phyloP scores from a whole-genome alignment of 2,888 invertebrate genomes.

The Leptinotarsa rubiginosa region DNA sequence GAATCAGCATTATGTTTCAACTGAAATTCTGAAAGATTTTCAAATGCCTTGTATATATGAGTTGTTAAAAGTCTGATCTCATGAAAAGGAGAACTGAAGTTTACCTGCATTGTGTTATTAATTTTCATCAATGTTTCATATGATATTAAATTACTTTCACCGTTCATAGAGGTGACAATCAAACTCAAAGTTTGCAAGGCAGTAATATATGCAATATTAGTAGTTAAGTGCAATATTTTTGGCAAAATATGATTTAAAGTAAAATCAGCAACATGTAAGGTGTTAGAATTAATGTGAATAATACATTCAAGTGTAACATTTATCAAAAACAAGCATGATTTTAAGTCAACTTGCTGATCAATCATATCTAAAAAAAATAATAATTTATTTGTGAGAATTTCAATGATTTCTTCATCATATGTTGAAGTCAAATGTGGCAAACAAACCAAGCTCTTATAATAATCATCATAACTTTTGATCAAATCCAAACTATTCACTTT shows the following conservation, averaged over 20 bases:
- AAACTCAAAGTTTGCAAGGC: slow-evolving; percentile 71
- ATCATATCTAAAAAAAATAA: slow-evolving; percentile 8
- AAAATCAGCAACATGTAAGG: slow-evolving; percentile 50
- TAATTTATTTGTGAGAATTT: slow-evolving; percentile 37
- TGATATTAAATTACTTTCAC: slow-evolving; percentile 64
- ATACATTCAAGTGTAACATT: slow-evolving; percentile 72
- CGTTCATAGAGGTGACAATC: slow-evolving; percentile 68
- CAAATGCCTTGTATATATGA: slow-evolving; percentile 80
- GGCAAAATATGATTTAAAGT: slow-evolving; percentile 65
- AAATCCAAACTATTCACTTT: slow-evolving; percentile 63
- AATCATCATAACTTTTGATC: slow-evolving; percentile 64
- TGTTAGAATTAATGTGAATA: slow-evolving; percentile 66
- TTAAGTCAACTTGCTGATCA: slow-evolving; percentile 28
- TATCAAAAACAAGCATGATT: slow-evolving; percentile 68
- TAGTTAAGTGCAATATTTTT: slow-evolving; percentile 66
- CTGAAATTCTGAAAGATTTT: slow-evolving; percentile 69
- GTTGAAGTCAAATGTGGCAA: slow-evolving; percentile 69
- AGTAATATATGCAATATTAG: slow-evolving; percentile 66
- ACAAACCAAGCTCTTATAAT: slow-evolving; percentile 69
- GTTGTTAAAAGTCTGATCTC: slow-evolving; percentile 77
- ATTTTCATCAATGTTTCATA: slow-evolving; percentile 67
- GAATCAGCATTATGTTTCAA: slow-evolving; percentile 58
- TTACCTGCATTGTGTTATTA: slow-evolving; percentile 70
- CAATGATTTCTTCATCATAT: slow-evolving; percentile 57
- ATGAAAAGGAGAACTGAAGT: slow-evolving; percentile 77